phyloP scores from a whole-genome alignment of 2,888 invertebrate genomes.

The Liodrosophila aerea region DNA sequence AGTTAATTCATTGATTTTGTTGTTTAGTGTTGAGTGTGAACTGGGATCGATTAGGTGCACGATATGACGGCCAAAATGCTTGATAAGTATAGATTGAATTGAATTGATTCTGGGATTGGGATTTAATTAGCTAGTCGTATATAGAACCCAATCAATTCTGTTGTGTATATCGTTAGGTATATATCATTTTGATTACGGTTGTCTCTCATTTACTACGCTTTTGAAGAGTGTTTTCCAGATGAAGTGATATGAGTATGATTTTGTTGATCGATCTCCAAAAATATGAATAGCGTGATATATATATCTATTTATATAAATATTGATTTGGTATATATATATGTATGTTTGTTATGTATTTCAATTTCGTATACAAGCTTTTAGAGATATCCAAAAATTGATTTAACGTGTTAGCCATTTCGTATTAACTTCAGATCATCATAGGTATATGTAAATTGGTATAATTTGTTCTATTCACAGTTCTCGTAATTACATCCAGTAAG shows the following conservation, averaged over 20 bases:
- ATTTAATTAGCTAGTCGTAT: conserved; percentile 54
- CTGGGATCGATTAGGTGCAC: conserved; percentile 66
- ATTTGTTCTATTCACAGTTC: conserved; percentile 75
- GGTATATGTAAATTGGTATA: conserved; percentile 69
- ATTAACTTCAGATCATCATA: conserved; percentile 58
- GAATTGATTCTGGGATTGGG: conserved; percentile 26
- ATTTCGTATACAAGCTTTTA: conserved; percentile 79
- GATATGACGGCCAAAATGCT: conserved; percentile 69
- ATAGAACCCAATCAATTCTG: conserved; percentile 24
- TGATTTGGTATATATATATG: conserved; percentile 37
- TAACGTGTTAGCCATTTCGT: conserved; percentile 51
- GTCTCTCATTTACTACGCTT: conserved; percentile 35
- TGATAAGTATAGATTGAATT: conserved; percentile 33
- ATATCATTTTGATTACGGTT: conserved; percentile 67
- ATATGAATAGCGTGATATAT: conserved; percentile 5
- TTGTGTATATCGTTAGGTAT: conserved; percentile 53
- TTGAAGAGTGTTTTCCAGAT: conserved; percentile 29
- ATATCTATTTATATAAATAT: no score
- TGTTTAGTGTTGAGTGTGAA: conserved; percentile 27
- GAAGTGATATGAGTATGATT: conserved; percentile 4
- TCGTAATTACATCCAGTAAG: conserved; percentile 52
- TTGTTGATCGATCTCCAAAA: conserved; percentile 28
- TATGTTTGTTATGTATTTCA: conserved; percentile 35
- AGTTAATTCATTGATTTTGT: conserved; percentile 27
- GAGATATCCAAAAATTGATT: conserved; percentile 58